Conservation (phyloP, 1,140 invertebrate species). For the Pseudomyrmex flavicornis region DNA sequence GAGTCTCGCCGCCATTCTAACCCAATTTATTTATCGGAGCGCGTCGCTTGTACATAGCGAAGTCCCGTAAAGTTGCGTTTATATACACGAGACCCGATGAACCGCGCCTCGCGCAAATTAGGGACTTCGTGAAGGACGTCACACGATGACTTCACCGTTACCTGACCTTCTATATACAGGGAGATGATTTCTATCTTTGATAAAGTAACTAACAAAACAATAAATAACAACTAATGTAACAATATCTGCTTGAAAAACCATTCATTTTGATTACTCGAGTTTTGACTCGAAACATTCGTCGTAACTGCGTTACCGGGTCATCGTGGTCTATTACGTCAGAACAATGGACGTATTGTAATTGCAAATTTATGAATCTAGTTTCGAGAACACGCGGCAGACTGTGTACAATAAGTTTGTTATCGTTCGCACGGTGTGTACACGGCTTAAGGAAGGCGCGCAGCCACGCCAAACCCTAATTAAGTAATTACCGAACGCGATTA, state of each 20-base stretch:
- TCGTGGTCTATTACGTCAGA: constrained; percentile 32
- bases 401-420: constrained; percentile 2
- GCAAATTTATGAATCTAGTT: constrained; percentile 31
- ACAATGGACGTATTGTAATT: constrained; percentile 44
- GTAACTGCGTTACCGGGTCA: constrained; percentile 39
- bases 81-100: not conserved
- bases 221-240: too few relatives aligned
- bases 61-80: constrained; percentile 5
- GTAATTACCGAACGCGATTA: constrained; percentile 79
- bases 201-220: too few relatives aligned
- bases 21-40: constrained; percentile 75
- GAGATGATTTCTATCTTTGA: not conserved
- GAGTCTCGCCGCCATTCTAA: constrained; percentile 71
- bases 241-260: not conserved
- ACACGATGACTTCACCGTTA: constrained; percentile 13
- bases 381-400: not conserved
- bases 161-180: not conserved
- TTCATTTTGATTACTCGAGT: not conserved
- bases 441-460: constrained; percentile 52
- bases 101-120: not conserved
- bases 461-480: constrained; percentile 72
- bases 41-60: not conserved
- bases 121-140: not conserved
- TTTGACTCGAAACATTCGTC: not conserved
- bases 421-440: constrained; percentile 57